These are phyloP conservation scores for Pseudocheirus occidentalis DNA, from an alignment of 2,797 vertebrate species.

Conservation along the genomic window DNA sequence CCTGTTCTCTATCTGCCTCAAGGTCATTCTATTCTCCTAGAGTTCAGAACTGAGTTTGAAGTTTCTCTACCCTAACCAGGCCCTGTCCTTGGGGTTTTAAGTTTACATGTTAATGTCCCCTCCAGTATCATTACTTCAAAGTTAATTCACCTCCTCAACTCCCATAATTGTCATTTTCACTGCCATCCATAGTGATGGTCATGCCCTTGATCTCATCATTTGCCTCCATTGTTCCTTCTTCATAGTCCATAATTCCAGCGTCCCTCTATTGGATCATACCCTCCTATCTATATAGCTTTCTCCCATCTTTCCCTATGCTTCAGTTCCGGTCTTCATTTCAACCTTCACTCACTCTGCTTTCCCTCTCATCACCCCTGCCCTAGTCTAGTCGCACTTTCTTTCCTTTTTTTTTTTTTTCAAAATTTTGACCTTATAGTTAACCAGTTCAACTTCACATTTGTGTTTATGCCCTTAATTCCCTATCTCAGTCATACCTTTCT, in stretches of 20 bases:
- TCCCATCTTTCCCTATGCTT: not conserved
- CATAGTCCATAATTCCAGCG: not conserved
- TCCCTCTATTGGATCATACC: not conserved
- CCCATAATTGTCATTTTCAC: not conserved
- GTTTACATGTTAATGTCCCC: not conserved
- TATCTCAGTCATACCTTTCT: not conserved
- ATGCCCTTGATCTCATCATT: not conserved
- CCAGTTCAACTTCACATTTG: not conserved
- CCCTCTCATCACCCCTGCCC: not conserved
- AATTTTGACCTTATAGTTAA: not conserved
- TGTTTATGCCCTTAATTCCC: not conserved
- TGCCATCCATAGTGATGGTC: not conserved
- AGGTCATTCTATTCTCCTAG: not conserved
- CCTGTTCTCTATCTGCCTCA: not conserved
- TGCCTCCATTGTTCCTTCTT: not conserved
- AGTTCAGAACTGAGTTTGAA: not conserved
- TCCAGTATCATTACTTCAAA: not conserved
- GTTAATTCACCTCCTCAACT: not conserved
- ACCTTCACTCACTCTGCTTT: not conserved
- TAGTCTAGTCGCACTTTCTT: not conserved
- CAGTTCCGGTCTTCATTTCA: not conserved
- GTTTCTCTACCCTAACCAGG: not conserved
- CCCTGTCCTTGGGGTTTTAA: not conserved
- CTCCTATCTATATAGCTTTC: not conserved
- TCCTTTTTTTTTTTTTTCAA: not conserved